A percentile compares a stretch with the other conserved stretches of the same genome.
phyloP scores from a whole-genome alignment of 37 sponge, comb jelly and placozoan genomes.

The Crambe crambe region DNA sequence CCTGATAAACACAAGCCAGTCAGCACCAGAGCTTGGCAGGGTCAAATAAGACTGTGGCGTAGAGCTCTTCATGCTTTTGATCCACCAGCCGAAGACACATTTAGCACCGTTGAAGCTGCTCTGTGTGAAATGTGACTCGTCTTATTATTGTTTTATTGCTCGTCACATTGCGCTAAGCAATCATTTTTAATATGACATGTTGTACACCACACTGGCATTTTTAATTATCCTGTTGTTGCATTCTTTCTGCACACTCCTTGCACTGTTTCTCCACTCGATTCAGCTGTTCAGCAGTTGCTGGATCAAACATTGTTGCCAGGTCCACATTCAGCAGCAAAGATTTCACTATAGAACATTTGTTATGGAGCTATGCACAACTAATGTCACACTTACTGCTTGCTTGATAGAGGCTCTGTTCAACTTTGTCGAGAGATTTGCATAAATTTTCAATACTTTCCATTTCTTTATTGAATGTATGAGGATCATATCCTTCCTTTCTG shows the following conservation, averaged over 20 bases:
- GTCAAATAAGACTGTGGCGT: conserved; percentile 83
- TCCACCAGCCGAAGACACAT: conserved; percentile 36
- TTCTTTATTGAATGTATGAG: conserved; percentile 36
- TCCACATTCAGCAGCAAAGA: conserved; percentile 67
- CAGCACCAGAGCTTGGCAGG: conserved; percentile 88
- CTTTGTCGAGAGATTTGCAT: conserved; percentile 9
- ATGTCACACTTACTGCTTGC: conserved; percentile 28
- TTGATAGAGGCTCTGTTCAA: conserved; percentile 23
- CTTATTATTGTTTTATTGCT: too few relatives aligned
- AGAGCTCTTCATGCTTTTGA: conserved; percentile 76
- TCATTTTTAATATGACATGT: too few relatives aligned
- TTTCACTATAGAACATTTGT: conserved; percentile 9
- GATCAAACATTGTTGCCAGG: conserved; percentile 65
- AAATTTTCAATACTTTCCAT: conserved; percentile 35
- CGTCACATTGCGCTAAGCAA: too few relatives aligned
- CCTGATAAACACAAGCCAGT: conserved; percentile 80
- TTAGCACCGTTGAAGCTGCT: conserved; percentile 45
- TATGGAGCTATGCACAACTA: neutral
- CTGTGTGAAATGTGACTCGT: conserved; percentile 51
- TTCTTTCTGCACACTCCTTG: conserved; percentile 36
- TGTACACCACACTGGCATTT: too few relatives aligned
- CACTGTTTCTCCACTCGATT: conserved; percentile 37
- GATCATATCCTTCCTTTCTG: conserved; percentile 22
- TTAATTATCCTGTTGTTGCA: conserved; percentile 1
- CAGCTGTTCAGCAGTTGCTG: conserved; percentile 19